These are phyloP conservation scores for Netelia melanura DNA, from an alignment of 2,888 invertebrate species.

Conservation along the genomic window DNA sequence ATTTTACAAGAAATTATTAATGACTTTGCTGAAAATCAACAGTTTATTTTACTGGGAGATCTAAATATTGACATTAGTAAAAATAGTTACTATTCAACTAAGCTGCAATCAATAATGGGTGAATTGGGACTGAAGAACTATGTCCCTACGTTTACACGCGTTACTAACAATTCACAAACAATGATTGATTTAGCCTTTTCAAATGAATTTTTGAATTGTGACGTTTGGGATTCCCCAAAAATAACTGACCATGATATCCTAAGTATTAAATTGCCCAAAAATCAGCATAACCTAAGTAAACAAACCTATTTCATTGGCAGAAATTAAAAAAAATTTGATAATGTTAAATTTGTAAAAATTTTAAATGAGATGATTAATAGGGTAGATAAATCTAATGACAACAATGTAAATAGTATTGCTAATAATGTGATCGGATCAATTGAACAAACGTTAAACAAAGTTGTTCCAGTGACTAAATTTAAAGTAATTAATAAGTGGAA, in stretches of 20 bases:
- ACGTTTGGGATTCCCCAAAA: constrained; percentile 51
- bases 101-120: constrained; percentile 47
- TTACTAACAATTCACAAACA: constrained; percentile 51
- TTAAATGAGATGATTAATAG: not conserved
- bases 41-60: constrained; percentile 33
- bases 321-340: constrained; percentile 45
- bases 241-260: constrained; percentile 56
- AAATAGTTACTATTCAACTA: constrained; percentile 48
- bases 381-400: not conserved
- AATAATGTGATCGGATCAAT: not conserved
- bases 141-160: constrained; percentile 39
- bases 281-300: constrained; percentile 4
- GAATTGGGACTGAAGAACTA: constrained; percentile 52
- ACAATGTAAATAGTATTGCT: not conserved
- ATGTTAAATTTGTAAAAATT: constrained; percentile 26
- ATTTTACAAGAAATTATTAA: constrained; percentile 18
- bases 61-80: constrained; percentile 47
- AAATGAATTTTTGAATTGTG: constrained; percentile 42
- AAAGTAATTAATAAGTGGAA: constrained; percentile 7
- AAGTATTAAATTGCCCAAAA: constrained; percentile 38
- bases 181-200: constrained; percentile 56
- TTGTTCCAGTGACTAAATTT: not conserved
- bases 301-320: constrained; percentile 33
- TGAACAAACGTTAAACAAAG: not conserved
- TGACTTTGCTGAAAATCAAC: constrained; percentile 4